phyloP scores from a whole-genome alignment of 1,140 invertebrate species.

The Ceratina australensis region DNA sequence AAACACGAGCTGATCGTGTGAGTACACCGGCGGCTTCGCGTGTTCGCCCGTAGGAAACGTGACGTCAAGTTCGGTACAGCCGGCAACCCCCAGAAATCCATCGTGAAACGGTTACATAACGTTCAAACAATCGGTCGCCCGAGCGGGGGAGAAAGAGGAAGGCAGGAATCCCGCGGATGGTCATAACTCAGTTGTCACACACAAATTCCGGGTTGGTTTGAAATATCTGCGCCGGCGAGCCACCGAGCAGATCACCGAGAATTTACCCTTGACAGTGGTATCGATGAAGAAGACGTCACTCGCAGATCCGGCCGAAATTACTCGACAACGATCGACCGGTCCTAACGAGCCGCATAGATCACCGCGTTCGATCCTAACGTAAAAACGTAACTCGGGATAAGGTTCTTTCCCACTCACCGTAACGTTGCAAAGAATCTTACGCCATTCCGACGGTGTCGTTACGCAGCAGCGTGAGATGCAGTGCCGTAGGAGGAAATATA shows the following conservation, averaged over 20 bases:
- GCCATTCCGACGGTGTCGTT: too few species aligned
- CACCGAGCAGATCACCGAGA: background rate
- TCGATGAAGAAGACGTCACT: slow-evolving; percentile 17
- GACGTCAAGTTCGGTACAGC: background rate
- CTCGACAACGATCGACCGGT: background rate
- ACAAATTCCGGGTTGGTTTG: slow-evolving; percentile 28
- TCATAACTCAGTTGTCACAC: slow-evolving; percentile 45
- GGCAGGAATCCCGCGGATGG: background rate
- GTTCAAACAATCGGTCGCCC: background rate
- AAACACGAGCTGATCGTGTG: too few species aligned
- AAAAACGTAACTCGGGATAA: too few species aligned
- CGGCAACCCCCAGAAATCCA: slow-evolving; percentile 10
- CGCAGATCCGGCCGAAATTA: slow-evolving; percentile 3
- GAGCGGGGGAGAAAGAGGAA: background rate
- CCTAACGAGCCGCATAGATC: background rate
- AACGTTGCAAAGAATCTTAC: too few species aligned
- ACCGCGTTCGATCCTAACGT: background rate
- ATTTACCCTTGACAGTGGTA: slow-evolving; percentile 29
- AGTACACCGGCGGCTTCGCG: background rate
- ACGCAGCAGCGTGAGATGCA: too few species aligned
- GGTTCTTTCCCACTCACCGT: too few species aligned
- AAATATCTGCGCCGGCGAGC: slow-evolving; percentile 18
- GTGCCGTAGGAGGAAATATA: too few species aligned
- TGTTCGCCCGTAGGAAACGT: background rate
- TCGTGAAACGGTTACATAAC: slow-evolving; percentile 8